These are phyloP conservation scores for Autographa gamma DNA, from an alignment of 2,888 invertebrate genomes.

Conservation along the genomic window DNA sequence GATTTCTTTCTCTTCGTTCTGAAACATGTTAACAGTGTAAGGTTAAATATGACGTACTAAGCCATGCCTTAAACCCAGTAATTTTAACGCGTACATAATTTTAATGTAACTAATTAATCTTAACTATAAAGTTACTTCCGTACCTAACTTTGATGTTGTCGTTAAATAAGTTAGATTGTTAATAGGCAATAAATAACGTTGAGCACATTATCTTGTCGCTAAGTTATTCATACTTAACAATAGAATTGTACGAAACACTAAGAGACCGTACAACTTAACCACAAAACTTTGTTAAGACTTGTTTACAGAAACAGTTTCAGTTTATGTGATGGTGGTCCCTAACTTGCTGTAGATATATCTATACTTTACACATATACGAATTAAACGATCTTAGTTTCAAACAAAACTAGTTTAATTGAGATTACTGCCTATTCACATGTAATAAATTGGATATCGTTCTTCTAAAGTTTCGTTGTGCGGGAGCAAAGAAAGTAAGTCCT, in stretches of 20 bases:
- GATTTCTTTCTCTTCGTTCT: too few relatives aligned
- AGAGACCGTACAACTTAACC: slow-evolving; percentile 80
- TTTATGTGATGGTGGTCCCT: slow-evolving; percentile 80
- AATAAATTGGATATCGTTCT: slow-evolving; percentile 52
- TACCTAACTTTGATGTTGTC: slow-evolving; percentile 29
- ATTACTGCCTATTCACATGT: slow-evolving; percentile 61
- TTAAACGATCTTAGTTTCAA: slow-evolving; percentile 73
- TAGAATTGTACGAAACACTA: slow-evolving; percentile 76
- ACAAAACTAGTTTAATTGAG: slow-evolving; percentile 68
- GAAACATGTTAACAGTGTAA: too few relatives aligned
- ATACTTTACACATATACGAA: slow-evolving; percentile 69
- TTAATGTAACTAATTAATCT: too few relatives aligned
- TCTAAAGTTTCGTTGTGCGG: slow-evolving; percentile 34
- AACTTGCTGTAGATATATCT: slow-evolving; percentile 67
- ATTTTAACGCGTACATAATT: too few relatives aligned
- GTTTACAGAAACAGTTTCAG: slow-evolving; percentile 81
- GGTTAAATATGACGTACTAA: too few relatives aligned
- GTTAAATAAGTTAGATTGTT: slow-evolving; percentile 43
- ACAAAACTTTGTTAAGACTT: slow-evolving; percentile 85
- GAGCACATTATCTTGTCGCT: slow-evolving; percentile 64
- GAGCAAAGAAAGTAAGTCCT: slow-evolving; percentile 33
- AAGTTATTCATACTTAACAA: slow-evolving; percentile 72
- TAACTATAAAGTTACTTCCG: neutral
- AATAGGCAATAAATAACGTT: slow-evolving; percentile 55
- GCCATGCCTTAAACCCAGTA: too few relatives aligned